These are phyloP conservation scores for Gymnobelideus leadbeateri DNA, from an alignment of 2,113 vertebrate genomes.

Conservation along the genomic window DNA sequence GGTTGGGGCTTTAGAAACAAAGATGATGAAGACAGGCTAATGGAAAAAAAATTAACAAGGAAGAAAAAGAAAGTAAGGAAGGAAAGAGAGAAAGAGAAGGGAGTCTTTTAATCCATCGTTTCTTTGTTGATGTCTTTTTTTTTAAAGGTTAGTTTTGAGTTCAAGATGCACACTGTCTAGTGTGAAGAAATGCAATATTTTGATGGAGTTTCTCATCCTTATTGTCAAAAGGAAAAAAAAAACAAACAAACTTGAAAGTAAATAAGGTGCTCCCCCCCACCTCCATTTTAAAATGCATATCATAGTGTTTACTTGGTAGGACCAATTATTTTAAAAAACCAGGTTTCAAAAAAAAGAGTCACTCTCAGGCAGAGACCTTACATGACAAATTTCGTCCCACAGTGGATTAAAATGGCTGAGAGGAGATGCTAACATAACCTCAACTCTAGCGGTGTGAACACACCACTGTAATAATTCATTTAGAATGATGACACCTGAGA, in stretches of 20 bases:
- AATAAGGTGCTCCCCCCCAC: conserved; percentile 28
- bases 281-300: conserved; percentile 58
- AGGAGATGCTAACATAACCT: conserved; percentile 86
- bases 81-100: conserved; percentile 17
- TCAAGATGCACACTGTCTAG: conserved; percentile 50
- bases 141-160: not conserved
- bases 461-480: conserved; percentile 90
- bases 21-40: conserved; percentile 8
- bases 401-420: conserved; percentile 85
- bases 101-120: not conserved
- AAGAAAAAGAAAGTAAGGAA: not conserved
- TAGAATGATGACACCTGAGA: conserved; percentile 91
- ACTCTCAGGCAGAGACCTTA: conserved; percentile 82
- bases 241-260: not conserved
- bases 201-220: conserved; percentile 32
- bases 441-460: conserved; percentile 87
- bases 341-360: conserved; percentile 81
- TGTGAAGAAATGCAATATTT: conserved; percentile 56
- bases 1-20: conserved; percentile 11
- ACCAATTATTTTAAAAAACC: conserved; percentile 79
- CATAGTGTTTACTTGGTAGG: conserved; percentile 72
- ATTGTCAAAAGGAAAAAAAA: conserved; percentile 46
- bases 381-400: conserved; percentile 79
- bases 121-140: conserved; percentile 32
- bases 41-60: conserved; percentile 15